Conservation (phyloP, 2,888 invertebrate genomes). For the Odontocolon sp. region DNA sequence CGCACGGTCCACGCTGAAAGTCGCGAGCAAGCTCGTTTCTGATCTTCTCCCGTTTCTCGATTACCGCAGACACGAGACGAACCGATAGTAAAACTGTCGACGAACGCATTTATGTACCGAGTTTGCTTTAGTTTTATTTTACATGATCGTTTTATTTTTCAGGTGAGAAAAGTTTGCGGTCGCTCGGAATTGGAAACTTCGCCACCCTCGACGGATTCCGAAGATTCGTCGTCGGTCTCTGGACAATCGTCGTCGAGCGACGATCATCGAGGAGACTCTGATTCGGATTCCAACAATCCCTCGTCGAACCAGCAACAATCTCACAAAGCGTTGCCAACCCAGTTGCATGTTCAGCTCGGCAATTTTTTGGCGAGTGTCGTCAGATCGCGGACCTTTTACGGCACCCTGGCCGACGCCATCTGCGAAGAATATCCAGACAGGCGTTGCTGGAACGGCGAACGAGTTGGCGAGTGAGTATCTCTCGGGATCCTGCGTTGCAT, state of each 20-base stretch:
- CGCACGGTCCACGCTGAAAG: conserved; percentile 4
- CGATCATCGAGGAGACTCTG: conserved; percentile 58
- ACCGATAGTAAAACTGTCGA: background rate
- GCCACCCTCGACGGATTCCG: conserved; percentile 52
- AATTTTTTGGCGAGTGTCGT: conserved; percentile 80
- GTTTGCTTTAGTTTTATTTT: background rate
- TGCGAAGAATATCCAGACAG: conserved; percentile 88
- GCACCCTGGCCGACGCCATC: conserved; percentile 89
- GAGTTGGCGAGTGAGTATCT: conserved; percentile 88
- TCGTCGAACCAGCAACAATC: conserved; percentile 65
- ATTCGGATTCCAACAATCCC: conserved; percentile 63
- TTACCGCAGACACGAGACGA: background rate
- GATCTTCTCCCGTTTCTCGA: background rate
- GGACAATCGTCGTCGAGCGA: too few species aligned
- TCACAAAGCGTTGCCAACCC: conserved; percentile 77
- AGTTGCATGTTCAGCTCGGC: conserved; percentile 77
- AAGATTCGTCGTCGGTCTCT: conserved; percentile 38
- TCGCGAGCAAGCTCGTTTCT: conserved; percentile 1
- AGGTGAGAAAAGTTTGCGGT: conserved; percentile 78
- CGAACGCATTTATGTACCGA: background rate
- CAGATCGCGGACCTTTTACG: conserved; percentile 91
- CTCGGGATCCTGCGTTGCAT: background rate
- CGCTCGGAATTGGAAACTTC: conserved; percentile 70
- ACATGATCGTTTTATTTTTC: conserved; percentile 65
- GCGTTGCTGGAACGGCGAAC: conserved; percentile 91